These are phyloP conservation scores for Morus bassanus DNA, from an alignment of 2,797 vertebrate species.

Conservation along the genomic window DNA sequence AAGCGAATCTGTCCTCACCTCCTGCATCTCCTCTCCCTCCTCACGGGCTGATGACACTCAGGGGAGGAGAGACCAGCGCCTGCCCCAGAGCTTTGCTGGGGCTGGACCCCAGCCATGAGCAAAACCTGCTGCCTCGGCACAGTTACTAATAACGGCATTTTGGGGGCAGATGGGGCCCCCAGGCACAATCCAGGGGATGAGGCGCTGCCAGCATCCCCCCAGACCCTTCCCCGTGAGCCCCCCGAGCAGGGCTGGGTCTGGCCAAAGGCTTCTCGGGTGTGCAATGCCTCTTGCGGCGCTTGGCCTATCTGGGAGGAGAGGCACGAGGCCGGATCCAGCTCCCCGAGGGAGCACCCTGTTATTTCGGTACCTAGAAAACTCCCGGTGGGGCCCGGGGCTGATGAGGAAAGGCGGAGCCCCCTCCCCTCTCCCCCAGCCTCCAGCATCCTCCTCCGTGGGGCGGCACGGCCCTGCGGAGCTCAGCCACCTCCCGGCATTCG, in stretches of 20 bases:
- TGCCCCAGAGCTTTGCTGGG: neutral
- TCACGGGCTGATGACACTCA: neutral
- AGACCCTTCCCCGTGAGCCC: neutral
- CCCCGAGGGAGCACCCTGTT: no score
- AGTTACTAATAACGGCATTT: no score
- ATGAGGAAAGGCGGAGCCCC: neutral
- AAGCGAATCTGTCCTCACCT: neutral
- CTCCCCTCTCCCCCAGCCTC: neutral
- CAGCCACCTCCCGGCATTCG: neutral
- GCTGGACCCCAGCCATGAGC: neutral
- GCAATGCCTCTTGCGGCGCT: neutral
- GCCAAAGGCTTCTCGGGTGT: rapidly evolving
- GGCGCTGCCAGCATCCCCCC: neutral
- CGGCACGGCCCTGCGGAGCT: neutral
- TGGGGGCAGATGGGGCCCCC: neutral
- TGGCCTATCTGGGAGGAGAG: neutral
- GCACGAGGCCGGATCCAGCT: neutral
- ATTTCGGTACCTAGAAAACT: neutral
- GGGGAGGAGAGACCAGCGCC: no score
- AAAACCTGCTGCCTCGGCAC: neutral
- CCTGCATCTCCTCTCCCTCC: neutral
- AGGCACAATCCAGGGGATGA: no score
- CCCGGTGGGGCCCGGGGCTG: neutral
- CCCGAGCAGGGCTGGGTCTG: neutral
- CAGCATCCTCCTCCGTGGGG: neutral